Base-by-base conservation (phyloP, 2,113 vertebrate species). In the Ramphastos sulfuratus region DNA sequence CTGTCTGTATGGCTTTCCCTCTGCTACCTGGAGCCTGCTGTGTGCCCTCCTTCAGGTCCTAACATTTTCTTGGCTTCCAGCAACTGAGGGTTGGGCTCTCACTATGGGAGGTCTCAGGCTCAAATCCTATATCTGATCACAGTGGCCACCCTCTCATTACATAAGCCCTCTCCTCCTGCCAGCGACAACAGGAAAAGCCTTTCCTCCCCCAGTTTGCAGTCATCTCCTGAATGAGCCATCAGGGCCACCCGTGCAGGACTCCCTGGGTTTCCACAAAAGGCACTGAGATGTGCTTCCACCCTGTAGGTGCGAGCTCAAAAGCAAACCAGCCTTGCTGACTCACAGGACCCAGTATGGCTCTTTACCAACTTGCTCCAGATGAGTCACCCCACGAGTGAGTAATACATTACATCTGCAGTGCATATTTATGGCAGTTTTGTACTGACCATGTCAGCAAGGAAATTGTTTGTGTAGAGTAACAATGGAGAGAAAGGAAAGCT, bases 401-500 rank as follows among this genome's bases (percentile, higher is more conserved):
- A 96, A 97, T 70, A 16, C 7, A 0, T 35, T 23, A 92, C 95
- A 95, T 95, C 96, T 86, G 96, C 85, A 48, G 48, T 50, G 78
- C 75, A 50, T 42, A 96, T 94, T 92, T 66, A 81, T 71, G 94
- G 94, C 85, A 76, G 46, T 73, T 64, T 24, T 15, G 86, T 90
- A 82, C 20, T 35, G 82, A 75, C 92, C 91, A 10, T 75, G 92
- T 48, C 92, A 82, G 92, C 92, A 24, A 88, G 82, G 88, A 92
- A 19, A 59, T 2, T 95, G 95, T 95, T 96, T 96, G 96, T 92
- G 85, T 92, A 42, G 90, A 28, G 96, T 96, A 89, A 93, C 96
- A 89, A 96, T 86, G 95, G 96, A 92, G 94, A 91, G 86, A 61
- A 63, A 90, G 95, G 92, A 93, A 96, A 69, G 64, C n/a, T 84